These are phyloP conservation scores for Ciona savignyi DNA, from an alignment of 23 tunicate genomes.

Conservation along the genomic window DNA sequence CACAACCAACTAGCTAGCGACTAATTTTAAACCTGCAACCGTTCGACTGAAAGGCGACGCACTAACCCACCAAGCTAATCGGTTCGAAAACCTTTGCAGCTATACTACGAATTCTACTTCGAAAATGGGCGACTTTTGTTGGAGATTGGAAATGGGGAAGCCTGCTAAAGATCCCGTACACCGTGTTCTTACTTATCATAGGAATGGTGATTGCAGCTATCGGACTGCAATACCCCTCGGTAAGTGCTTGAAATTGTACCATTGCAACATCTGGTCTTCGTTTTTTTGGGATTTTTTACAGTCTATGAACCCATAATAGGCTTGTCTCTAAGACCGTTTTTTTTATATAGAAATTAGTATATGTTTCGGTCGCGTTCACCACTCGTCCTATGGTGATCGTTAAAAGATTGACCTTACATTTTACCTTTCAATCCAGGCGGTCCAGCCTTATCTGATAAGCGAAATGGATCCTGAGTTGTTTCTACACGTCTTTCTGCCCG, in stretches of 20 bases:
- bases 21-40: too few relatives aligned
- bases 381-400: too few relatives aligned
- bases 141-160: constrained; percentile 66
- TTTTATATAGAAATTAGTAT: too few relatives aligned
- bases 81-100: too few relatives aligned
- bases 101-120: constrained; percentile 57
- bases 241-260: constrained; percentile 8
- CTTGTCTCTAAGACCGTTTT: too few relatives aligned
- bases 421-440: constrained; percentile 12
- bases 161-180: constrained; percentile 71
- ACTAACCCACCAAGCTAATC: too few relatives aligned
- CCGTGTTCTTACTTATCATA: constrained; percentile 58
- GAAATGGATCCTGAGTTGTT: constrained; percentile 76
- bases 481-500: constrained; percentile 82
- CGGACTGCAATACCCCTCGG: constrained; percentile 42
- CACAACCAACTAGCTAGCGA: too few relatives aligned
- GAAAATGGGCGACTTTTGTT: constrained; percentile 84
- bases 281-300: too few relatives aligned
- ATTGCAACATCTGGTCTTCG: not conserved
- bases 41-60: too few relatives aligned
- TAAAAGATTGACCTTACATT: too few relatives aligned
- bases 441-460: constrained; percentile 55
- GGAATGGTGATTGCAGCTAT: constrained; percentile 71
- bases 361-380: too few relatives aligned
- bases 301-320: too few relatives aligned